Conservation (phyloP, 2,888 invertebrate species). For the Metopia argyrocephala region DNA sequence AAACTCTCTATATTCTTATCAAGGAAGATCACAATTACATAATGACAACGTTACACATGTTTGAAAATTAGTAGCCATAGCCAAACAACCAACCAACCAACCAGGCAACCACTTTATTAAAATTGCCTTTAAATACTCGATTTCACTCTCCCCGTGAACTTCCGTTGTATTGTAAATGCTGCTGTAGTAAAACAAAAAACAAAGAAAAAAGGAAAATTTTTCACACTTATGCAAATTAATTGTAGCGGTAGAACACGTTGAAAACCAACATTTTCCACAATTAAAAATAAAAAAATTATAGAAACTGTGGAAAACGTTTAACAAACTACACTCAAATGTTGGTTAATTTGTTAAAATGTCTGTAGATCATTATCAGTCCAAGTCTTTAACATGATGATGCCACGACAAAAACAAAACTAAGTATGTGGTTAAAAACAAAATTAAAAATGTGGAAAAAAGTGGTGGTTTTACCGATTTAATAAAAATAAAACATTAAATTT, state of each 20-base stretch:
- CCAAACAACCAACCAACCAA: not conserved
- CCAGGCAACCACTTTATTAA: not conserved
- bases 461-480: not conserved
- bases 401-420: conserved; percentile 4
- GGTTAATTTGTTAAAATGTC: conserved; percentile 63
- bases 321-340: conserved; percentile 57
- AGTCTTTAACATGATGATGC: conserved; percentile 29
- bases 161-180: not conserved
- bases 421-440: conserved; percentile 18
- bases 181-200: not conserved
- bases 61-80: conserved; percentile 18
- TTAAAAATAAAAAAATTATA: not conserved
- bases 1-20: conserved; percentile 8
- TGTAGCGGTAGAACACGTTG: conserved; percentile 44
- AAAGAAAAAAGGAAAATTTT: conserved; percentile 42
- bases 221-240: conserved; percentile 64
- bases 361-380: conserved; percentile 58
- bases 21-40: conserved; percentile 39
- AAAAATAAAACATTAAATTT: not conserved
- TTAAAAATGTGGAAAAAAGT: not conserved
- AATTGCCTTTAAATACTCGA: conserved; percentile 7
- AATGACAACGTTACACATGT: conserved; percentile 24
- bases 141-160: not conserved
- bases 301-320: conserved; percentile 48
- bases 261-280: conserved; percentile 48